Percentiles rank a stretch among this genome's conserved stretches.
phyloP scores from a whole-genome alignment of 2,797 vertebrate species.

The Vultur gryphus region DNA sequence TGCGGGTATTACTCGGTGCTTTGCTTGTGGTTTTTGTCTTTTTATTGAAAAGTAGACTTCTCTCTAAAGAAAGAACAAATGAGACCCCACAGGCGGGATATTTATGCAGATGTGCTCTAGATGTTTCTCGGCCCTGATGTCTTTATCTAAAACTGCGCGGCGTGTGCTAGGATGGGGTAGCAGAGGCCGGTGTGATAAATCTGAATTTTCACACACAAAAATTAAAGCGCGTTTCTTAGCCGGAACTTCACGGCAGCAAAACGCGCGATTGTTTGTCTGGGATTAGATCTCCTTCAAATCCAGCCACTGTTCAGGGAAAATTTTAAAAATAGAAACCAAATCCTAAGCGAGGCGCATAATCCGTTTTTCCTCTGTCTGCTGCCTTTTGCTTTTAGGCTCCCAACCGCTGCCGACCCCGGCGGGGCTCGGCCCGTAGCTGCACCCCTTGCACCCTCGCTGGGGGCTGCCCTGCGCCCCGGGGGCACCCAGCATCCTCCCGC shows the following conservation, averaged over 20 bases:
- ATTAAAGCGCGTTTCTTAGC: not conserved
- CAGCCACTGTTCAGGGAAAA: not conserved
- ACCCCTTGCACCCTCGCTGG: not conserved
- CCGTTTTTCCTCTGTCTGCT: not conserved
- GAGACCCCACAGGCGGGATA: not conserved
- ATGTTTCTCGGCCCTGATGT: not conserved
- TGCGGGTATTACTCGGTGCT: fast-evolving
- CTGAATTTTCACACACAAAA: not conserved
- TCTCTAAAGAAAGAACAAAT: not conserved
- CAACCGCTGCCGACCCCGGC: fast-evolving
- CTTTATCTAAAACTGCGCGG: not conserved
- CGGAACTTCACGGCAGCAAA: not conserved
- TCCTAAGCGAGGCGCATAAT: not conserved
- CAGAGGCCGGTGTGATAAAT: not conserved
- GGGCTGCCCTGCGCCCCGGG: not conserved
- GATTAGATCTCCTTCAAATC: not conserved
- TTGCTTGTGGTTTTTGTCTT: not conserved
- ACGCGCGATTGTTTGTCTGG: not conserved
- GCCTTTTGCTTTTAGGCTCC: not conserved
- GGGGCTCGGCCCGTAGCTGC: not conserved
- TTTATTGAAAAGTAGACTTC: not conserved
- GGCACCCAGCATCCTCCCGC: not conserved
- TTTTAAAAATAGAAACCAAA: not conserved
- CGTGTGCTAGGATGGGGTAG: not conserved
- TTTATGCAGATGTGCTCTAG: not conserved